Base-by-base conservation (phyloP, 2,888 invertebrate genomes). In the Polietes domitor region DNA sequence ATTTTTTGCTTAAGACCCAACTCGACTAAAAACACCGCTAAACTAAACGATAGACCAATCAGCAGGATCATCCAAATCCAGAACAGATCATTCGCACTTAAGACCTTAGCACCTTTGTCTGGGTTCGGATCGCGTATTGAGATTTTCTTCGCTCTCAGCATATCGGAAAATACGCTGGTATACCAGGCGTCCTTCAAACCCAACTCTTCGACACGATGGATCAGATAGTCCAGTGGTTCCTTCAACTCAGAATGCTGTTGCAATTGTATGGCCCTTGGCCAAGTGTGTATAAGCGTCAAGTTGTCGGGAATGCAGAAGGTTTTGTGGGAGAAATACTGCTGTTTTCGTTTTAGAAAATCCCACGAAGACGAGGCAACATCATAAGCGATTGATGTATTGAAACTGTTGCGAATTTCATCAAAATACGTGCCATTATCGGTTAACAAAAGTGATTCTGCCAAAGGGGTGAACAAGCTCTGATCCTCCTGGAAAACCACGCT, bases 301-400 rank as follows among this genome's bases (percentile, higher is more conserved):
- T 24, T 6, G 2, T 63, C 55, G 1, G 15, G 19, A n/a, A 19
- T 17, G n/a, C 79, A 79, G 61, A 84, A 84, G 6, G 68, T 6
- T 47, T 78, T 58, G 2, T 65, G 63, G 0, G n/a, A n/a, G 12
- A 70, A 37, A 17, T 24, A 37, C 10, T 55, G 17, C 32, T 84
- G 84, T 15, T 72, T 71, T n/a, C 24, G 10, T 2, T 19, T 47
- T 9, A 78, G 47, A 17, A 81, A 37, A 21, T 71, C 12, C 81
- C 84, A 84, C 24, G 71, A 10, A 4, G 72, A 26, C 2, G 75
- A 37, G 17, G 72, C 26, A 0, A n/a, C 17, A 32, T 17, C 24
- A 19, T 81, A 84, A 19, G 61, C 75, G 21, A 68, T 50, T 17
- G 81, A 50, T 0, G 81, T 81, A 15, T 84, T 76, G 1, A 81